Base-by-base conservation (phyloP, 2,888 invertebrate genomes). In the Hypomecis atomaria region DNA sequence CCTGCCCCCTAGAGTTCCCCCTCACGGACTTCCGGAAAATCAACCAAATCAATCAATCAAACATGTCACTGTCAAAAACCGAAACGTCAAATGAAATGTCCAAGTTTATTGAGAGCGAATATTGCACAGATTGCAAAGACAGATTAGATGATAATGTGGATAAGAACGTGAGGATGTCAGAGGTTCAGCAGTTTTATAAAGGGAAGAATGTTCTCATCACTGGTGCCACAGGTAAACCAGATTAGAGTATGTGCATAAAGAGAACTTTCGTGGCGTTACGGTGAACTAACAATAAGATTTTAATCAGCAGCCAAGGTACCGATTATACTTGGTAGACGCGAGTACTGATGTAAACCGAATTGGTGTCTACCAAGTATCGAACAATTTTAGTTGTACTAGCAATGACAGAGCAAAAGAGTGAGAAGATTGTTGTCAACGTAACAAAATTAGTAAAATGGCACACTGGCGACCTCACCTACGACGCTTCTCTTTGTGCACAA, bases 191-290 rank as follows among this genome's bases (percentile, higher is more conserved):
- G 71, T 95, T 95, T 82, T 95, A 94, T 68, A 82, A 90, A 65
- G 92, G 94, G 11, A 94, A 94, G 74, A 94, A 90, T 76, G 72
- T 95, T 0, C 86, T 95, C 6, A 89, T 95, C 36, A 94, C 95
- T 38, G 95, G 95, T 57, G 94, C 92, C 37, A 94, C 94, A 69
- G 95, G 94, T 93, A n/a, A n/a, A n/a, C n/a, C n/a, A n/a, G n/a
- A n/a, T n/a, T n/a, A n/a, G n/a, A n/a, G n/a, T n/a, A n/a, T n/a
- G n/a, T n/a, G n/a, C n/a, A 6, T 23, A 3, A 45, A 23, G 8
- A 43, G 10, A 43, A 43, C 43, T 43, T 45, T 45, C 7, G n/a
- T n/a, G n/a, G n/a, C n/a, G n/a, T n/a, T n/a, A n/a, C n/a, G n/a
- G n/a, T n/a, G n/a, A 6, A 23, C 23, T 23, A 5, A 6, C 6